Base-by-base conservation (phyloP, 2,797 vertebrate species). In the Taeniopygia guttata region DNA sequence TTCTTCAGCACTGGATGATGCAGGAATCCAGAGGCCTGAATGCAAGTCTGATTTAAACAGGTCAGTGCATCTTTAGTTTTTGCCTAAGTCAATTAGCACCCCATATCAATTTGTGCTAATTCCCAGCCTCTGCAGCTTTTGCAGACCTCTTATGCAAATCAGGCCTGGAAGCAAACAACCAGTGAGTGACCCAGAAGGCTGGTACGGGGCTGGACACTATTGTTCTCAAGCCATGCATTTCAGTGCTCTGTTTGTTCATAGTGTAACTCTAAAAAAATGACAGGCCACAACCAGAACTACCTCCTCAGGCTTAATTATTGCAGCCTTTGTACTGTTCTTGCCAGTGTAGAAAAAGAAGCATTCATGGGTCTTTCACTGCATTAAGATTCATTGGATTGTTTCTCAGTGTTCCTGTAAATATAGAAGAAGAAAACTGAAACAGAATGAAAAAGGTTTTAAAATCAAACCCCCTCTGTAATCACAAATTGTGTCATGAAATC, bases 71-170 rank as follows among this genome's bases (percentile, higher is more conserved):
- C 63, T 89, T 63, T 76, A 79, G 80, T 95, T 95, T 96, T 87
- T 59, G 19, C 55, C 79, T 74, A 34, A 70, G 30, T 77, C 84
- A 86, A 36, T 93, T 91, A 95, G 90, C 79, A 76, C 55, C 69
- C 74, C 22, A 0, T 30, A 54, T 55, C 58, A 88, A n/a, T 80
- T 60, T 74, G 90, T 75, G 40, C 89, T 93, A 38, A 93, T 85
- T 94, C 66, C 40, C 36, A 77, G 36, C 64, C 60, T 80, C 69
- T 58, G 73, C 81, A 72, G n/a, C 49, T 83, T 89, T 96, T 95
- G 75, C 78, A 84, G 63, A 59, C n/a, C 81, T 90, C 38, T 93
- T 67, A 94, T 89, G 91, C 89, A 95, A 96, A 96, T 90, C 74
- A 64, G 46, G 58, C 64, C 72, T 76, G 88, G 68, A 75, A 90